Evolutionary conservation across 2,797 vertebrate genomes (phyloP).

Genomic region (Esox masquinongy): DNA sequence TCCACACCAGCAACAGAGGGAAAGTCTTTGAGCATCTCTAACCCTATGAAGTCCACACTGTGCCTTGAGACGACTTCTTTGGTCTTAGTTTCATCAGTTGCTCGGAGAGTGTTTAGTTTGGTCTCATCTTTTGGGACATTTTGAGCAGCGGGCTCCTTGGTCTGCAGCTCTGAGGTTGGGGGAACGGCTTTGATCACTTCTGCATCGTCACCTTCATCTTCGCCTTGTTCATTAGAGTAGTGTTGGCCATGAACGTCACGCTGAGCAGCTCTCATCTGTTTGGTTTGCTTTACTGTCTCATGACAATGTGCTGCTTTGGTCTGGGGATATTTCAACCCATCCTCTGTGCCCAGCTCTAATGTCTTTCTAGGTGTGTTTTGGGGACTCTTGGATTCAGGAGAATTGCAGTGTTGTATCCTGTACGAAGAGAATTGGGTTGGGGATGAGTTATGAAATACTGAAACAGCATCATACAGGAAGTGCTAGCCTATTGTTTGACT

Average conservation of each 20-base stretch:
- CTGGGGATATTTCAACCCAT: slow-evolving; percentile 11
- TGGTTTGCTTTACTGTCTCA: slow-evolving; percentile 14
- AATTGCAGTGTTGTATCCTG: slow-evolving; percentile 55
- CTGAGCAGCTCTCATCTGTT: not conserved
- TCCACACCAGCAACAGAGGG: not conserved
- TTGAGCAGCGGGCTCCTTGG: slow-evolving; percentile 33
- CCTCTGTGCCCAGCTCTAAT: slow-evolving; percentile 42
- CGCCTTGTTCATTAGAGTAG: not conserved
- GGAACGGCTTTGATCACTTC: slow-evolving; percentile 37
- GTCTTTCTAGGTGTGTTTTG: slow-evolving; percentile 25
- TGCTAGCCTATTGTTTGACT: too few relatives aligned
- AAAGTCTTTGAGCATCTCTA: not conserved
- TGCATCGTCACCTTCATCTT: slow-evolving; percentile 6
- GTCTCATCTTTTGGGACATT: slow-evolving; percentile 25
- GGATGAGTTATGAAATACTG: not conserved
- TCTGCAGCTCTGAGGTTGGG: slow-evolving; percentile 24
- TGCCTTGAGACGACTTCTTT: slow-evolving; percentile 11
- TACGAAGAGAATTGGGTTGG: not conserved
- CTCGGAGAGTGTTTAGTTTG: slow-evolving; percentile 25
- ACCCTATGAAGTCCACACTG: not conserved
- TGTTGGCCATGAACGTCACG: slow-evolving; percentile 11
- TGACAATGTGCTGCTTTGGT: slow-evolving; percentile 30
- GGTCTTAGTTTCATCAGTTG: slow-evolving; percentile 10
- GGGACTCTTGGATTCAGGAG: slow-evolving; percentile 43
- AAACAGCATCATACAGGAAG: too few relatives aligned